Base-by-base conservation (phyloP, 2,888 invertebrate genomes). In the Dasysyrphus albostriatus region DNA sequence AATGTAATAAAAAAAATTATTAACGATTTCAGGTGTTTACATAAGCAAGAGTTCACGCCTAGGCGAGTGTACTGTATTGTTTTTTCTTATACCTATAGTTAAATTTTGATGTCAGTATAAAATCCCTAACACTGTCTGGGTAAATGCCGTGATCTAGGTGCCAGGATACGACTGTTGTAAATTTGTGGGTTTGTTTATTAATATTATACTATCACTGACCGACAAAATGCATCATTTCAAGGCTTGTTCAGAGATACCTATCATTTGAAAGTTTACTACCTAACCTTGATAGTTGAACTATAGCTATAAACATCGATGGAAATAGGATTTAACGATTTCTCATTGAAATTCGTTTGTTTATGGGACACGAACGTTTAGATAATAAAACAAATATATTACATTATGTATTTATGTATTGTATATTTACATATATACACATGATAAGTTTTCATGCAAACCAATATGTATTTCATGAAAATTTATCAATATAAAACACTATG, bases 231-330 rank as follows among this genome's bases (percentile, higher is more conserved):
- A 49, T 47, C 44, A 24, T 34, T 54, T 65, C 37, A 29, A 42
- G 44, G 24, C 14, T 54, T 24, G 10, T 10, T 24, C 3, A 12
- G 12, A 34, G 4, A 56, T 32, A 32, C 32, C 0, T 14, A 14
- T 10, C 9, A 58, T 58, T 16, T 5, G 10, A 34, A 58, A 58
- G 3, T 47, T 19, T 51, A 16, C n/a, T 4, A 51, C 61, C 65
- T 56, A 65, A 54, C 61, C 58, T 44, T 78, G 49, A 32, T 24
- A 19, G 56, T 65, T 47, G 42, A 24, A 70, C 42, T 24, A 47
- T 24, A 47, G 59, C 1, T 39, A 12, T 39, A 7, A 42, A 73
- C 73, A 83, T 69, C 82, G 34, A 72, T 78, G 49, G 16, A 70
- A 67, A 47, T 19, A 5, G 32, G 5, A 2, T 47, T 16, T 14